Evolutionary conservation across 2,888 invertebrate species (phyloP).

Genomic region (Drosophila prolongata): DNA sequence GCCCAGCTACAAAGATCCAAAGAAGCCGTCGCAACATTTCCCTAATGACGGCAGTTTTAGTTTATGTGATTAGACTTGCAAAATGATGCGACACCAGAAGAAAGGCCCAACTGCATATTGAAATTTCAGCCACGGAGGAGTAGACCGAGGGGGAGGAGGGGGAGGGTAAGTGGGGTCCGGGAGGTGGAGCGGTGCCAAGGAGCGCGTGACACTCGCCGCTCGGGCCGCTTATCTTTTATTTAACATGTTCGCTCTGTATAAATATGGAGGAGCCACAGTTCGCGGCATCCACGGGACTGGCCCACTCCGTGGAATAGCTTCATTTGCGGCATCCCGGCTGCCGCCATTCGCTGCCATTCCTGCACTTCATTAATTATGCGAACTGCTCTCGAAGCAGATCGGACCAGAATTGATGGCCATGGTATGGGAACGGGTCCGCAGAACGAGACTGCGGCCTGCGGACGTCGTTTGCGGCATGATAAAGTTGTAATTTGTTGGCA

Average conservation of each 20-base stretch:
- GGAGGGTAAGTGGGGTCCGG: slow-evolving; percentile 1
- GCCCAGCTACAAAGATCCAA: slow-evolving; percentile 23
- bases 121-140: slow-evolving; percentile 43
- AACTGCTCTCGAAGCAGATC: slow-evolving; percentile 53
- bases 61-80: slow-evolving; percentile 71
- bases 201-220: slow-evolving; percentile 70
- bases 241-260: slow-evolving; percentile 78
- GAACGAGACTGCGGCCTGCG: slow-evolving; percentile 7
- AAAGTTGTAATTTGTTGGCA: slow-evolving; percentile 81
- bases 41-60: slow-evolving; percentile 50
- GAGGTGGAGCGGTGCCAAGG: slow-evolving; percentile 23
- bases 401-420: slow-evolving; percentile 66
- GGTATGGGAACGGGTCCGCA: slow-evolving; percentile 34
- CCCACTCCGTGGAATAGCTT: slow-evolving; percentile 67
- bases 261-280: slow-evolving; percentile 66
- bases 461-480: slow-evolving; percentile 76
- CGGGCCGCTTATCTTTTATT: slow-evolving; percentile 74
- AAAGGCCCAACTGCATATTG: slow-evolving; percentile 28
- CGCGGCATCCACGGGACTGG: slow-evolving; percentile 29
- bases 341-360: slow-evolving; percentile 56
- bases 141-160: slow-evolving; percentile 2
- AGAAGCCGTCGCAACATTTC: slow-evolving; percentile 36
- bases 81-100: slow-evolving; percentile 51
- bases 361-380: slow-evolving; percentile 79
- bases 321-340: slow-evolving; percentile 61